Evolutionary conservation across 1,140 invertebrate species (phyloP), one percentile per base, ranked within the genome.

Genomic region (Drosophila persimilis): DNA sequence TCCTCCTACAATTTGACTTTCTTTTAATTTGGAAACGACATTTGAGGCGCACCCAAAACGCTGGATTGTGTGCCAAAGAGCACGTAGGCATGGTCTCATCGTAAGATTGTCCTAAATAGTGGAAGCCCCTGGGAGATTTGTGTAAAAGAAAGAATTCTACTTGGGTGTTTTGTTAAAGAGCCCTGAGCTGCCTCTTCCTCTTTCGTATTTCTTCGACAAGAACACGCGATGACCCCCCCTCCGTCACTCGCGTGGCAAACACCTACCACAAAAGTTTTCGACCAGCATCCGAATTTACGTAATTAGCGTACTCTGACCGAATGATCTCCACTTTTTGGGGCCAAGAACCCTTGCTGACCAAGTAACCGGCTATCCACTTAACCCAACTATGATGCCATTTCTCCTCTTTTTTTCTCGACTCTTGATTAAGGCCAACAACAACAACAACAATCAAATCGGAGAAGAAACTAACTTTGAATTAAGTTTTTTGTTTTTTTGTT

Each of bases 391-490:
- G 75, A 83, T 83, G 80, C 71, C 80, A 83, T 75, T 78, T 57
- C 35, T 44, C 45, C 13, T 20, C 20, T n/a, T 9, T 50, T 41
- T 43, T 60, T 44, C 65, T 66, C 39, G 70, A 26, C 64, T 67
- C 61, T 77, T 85, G 73, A 84, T 80, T 84, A 80, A 77, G 80
- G 80, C 80, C 75, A 66, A 39, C 51, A 59, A 48, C 41, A 29
- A 46, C 15, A 52, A 48, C 41, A 39, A 46, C 15, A 52, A 52
- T 22, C 46, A 35, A 13, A 6, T 15, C 9, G 6, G 20, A 41
- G 50, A 67, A 64, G 62, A 69, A 72, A 72, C 44, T 61, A 72
- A 62, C 54, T 73, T 51, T 56, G 46, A 69, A 45, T 66, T 50
- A 66, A 39, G 26, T 44, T 43, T 45, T 17, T 17, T 11, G 24